Evolutionary conservation across 2,797 vertebrate species (phyloP), one percentile per base, ranked within the genome.

Genomic region (Percopsis omiscomaycus): DNA sequence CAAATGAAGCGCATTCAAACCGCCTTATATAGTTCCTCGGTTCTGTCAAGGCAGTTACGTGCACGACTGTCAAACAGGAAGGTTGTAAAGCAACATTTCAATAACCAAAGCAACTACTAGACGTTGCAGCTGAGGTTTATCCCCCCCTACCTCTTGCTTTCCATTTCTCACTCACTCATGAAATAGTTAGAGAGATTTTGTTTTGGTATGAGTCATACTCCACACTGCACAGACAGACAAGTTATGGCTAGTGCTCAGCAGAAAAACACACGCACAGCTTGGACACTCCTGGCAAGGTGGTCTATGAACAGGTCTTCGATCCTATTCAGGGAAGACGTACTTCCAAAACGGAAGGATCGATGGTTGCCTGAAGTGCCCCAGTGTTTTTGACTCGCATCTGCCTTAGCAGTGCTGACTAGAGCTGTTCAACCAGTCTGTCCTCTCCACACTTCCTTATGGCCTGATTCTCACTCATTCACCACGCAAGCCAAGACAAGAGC

Each of bases 401-500:
- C 49, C 68, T 59, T 29, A 68, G 53, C 57, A 45, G 11, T 63
- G 64, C 61, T 71, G 70, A 77, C 67, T 44, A 71, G 60, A 80
- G 65, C 46, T n/a, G 68, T 58, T 59, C 53, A 63, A 72, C 69
- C 74, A 49, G 66, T 59, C 68, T 55, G 58, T 49, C 51, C 60
- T 54, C 69, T 72, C 56, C 65, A 80, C 75, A 83, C 64, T 78
- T 72, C 69, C 70, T 64, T 61, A 69, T 29, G 67, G 61, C 75
- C 75, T 61, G 51, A 75, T 76, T 85, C 77, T 76, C 75, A 10
- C 52, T 64, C 64, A 69, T 68, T 75, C 55, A 75, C 60, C 11
- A 55, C 67, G 79, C 79, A 86, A 84, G 73, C 73, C 57, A 75
- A 84, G 83, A 81, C 83, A 83, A 73, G 60, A 66, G 73, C 16